Percentiles rank a stretch among this genome's conserved stretches.
Conservation (phyloP, 2,888 invertebrate species). For the Oligia latruncula region DNA sequence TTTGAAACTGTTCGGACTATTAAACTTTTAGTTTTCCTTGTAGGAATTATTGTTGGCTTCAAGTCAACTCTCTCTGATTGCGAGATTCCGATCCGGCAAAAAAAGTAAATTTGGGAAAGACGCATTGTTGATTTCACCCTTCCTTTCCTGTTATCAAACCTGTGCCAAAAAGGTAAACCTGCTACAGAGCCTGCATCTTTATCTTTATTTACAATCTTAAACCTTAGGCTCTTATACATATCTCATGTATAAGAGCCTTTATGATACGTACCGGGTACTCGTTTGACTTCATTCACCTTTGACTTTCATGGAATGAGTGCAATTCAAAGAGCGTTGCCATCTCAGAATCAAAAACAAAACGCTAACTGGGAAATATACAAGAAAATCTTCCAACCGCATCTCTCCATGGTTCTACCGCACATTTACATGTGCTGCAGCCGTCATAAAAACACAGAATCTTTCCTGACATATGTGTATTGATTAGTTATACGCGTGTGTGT, state of each 20-base stretch:
- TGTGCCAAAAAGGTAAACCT: not conserved
- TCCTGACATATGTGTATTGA: conserved; percentile 60
- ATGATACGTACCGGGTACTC: not conserved
- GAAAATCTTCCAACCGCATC: conserved; percentile 11
- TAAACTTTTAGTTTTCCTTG: conserved; percentile 54
- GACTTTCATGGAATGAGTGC: not conserved
- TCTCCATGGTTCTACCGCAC: conserved; percentile 9
- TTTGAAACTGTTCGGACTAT: conserved; percentile 45
- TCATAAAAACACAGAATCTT: conserved; percentile 57
- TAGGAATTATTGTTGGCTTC: conserved; percentile 30
- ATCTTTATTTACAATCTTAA: not conserved
- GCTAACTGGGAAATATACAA: not conserved
- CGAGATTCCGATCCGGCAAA: conserved; percentile 10
- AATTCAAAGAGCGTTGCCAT: conserved; percentile 15
- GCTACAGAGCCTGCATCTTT: not conserved
- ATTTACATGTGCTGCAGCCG: conserved; percentile 38
- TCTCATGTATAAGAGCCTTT: not conserved
- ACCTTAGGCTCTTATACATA: not conserved
- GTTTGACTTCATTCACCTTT: conserved; percentile 21
- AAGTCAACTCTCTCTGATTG: conserved; percentile 8
- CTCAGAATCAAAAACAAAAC: conserved; percentile 9
- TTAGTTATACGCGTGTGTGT: conserved; percentile 68
- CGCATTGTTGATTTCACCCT: no score
- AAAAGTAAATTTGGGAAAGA: conserved; percentile 7
- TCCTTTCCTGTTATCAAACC: conserved; percentile 26